Base-by-base conservation (phyloP, 2,797 vertebrate genomes). In the Manis javanica region DNA sequence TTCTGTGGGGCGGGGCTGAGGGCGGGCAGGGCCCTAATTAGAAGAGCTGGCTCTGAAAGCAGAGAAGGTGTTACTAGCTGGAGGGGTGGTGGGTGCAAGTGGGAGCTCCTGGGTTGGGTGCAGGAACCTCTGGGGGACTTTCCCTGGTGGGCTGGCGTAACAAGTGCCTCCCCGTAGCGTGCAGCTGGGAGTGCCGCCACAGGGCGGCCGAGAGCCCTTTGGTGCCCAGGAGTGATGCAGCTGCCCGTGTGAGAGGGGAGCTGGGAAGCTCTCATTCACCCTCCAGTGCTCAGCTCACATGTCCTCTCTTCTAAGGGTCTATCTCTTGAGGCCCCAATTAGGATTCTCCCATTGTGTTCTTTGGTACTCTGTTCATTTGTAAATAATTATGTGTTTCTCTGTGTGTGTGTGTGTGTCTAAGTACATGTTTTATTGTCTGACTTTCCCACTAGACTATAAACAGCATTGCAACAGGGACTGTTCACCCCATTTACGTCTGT, bases 1-100 rank as follows among this genome's bases (percentile, higher is more conserved):
- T 94, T 96, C 68, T 88, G n/a, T 55, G 13, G 31, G 89, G 94
- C 2, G 9, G n/a, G 16, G 49, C 49, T 64, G 64, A n/a, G 21
- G 7, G 12, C 92, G 90, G 69, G 71, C 37, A n/a, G 31, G 64
- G 42, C 69, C 51, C 82, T 74, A 71, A 42, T 42, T 55, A 85
- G 34, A 82, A 72, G 57, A 57, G 46, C 5, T 34, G 5, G 19
- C 64, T 92, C 16, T 46, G n/a, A 68, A 9, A 46, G 18, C 23
- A 26, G 26, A 11, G 46, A 69, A 83, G 74, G 34, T 63, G 10
- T 75, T 31, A 90, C 90, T 74, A 92, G 7, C 29, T 57, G 23
- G 49, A 92, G 74, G 78, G 37, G 55, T 29, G 26, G 63, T 85
- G 78, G 79, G 42, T 0, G 2, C 31, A 37, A 79, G 15, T 23